Evolutionary conservation across 92 coral and sea anemone species (phyloP), one percentile per base, ranked within the genome.

Genomic region (Epizoanthus ramosus): DNA sequence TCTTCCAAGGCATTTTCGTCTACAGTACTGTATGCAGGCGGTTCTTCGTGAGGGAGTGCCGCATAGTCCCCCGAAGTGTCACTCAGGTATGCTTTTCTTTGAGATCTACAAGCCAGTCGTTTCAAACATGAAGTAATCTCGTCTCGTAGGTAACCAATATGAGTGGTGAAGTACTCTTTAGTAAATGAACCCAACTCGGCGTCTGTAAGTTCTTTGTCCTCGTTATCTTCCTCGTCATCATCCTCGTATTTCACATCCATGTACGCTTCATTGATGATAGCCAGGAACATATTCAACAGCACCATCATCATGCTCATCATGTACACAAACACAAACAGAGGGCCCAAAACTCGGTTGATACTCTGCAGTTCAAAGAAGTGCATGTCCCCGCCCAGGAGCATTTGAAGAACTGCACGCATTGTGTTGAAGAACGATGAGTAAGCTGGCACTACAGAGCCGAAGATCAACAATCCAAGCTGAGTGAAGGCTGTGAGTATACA

Each of bases 161-260:
- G 90, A 23, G 81, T 72, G 4, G 57, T 43, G 68, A 92, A 60
- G 59, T 87, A 85, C 21, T 60, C 47, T 21, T 87, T 63, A 23
- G 88, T 80, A 80, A 92, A 92, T 10, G 80, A 67, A 19, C 95
- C 95, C 66, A 92, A 86, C 54, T 92, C 93, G 8, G 95, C 91
- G 71, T 92, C 86, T 18, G 76, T 19, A 8, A 87, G 79, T 65
- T 90, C 84, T 16, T 66, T 81, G 37, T 60, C 79, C 21, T 83
- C 83, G 15, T 57, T 53, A 12, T 59, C 45, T 16, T 73, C 45
- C 19, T 73, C 79, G 33, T 77, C 57, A 14, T 77, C 71, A 28
- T 77, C 71, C 22, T 77, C 82, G 39, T 77, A 77, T 13, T 77
- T 77, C n/a, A 87, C 87, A 33, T 71, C 84, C 35, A 63, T 43